These are phyloP conservation scores for Pangasius sanitwongsei DNA, from an alignment of 2,797 vertebrate species.

Conservation along the genomic window DNA sequence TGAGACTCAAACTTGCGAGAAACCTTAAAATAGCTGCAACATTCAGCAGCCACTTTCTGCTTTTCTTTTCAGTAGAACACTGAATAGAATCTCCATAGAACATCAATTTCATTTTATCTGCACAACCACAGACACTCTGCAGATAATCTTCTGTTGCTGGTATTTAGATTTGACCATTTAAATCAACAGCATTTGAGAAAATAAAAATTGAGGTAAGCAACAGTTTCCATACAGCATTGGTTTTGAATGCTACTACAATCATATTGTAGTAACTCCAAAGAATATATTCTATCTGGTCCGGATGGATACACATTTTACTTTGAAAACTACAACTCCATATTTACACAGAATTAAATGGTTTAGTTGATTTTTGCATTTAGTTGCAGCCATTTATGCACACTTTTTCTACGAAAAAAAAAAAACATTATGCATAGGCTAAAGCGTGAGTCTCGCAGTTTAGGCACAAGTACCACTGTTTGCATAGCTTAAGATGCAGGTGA, in stretches of 20 bases:
- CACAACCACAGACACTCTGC: neutral
- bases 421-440: neutral
- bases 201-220: neutral
- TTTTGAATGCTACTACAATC: neutral
- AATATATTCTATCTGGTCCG: neutral
- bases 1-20: neutral
- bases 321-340: neutral
- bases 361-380: neutral
- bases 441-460: neutral
- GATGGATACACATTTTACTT: neutral
- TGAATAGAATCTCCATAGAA: neutral
- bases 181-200: neutral
- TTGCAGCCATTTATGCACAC: neutral
- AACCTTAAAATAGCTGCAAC: neutral
- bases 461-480: neutral
- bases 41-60: neutral
- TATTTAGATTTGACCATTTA: neutral
- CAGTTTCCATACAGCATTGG: neutral
- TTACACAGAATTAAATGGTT: neutral
- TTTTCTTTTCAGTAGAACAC: neutral
- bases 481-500: constrained; percentile 12
- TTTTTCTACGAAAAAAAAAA: neutral
- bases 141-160: neutral
- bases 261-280: neutral
- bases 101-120: neutral